phyloP scores from a whole-genome alignment of 2,113 vertebrate species.

The Apeltes quadracus region DNA sequence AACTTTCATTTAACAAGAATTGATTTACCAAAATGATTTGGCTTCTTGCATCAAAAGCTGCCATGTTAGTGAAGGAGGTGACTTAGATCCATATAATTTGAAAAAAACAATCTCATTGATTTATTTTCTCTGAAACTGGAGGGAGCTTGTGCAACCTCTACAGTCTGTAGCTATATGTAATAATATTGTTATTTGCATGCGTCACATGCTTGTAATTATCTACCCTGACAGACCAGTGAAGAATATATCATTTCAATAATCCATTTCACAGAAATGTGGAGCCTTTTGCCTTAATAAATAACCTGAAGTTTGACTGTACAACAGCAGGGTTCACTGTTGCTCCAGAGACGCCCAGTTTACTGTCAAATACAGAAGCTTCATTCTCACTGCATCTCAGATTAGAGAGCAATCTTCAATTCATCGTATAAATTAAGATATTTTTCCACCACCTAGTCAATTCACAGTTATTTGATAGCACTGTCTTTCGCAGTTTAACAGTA shows the following conservation, averaged over 20 bases:
- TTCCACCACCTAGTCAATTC: neutral
- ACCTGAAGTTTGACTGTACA: constrained; percentile 19
- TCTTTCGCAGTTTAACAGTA: neutral
- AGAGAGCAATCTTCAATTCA: neutral
- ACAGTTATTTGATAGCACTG: neutral
- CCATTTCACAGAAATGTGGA: neutral
- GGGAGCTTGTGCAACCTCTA: neutral
- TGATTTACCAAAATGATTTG: neutral
- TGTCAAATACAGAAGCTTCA: constrained; percentile 21
- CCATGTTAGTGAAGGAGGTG: neutral
- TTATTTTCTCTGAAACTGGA: neutral
- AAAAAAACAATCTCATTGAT: neutral
- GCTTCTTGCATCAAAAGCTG: neutral
- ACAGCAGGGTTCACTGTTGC: constrained; percentile 72
- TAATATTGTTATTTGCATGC: neutral
- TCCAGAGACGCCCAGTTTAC: constrained; percentile 12
- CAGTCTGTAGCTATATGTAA: neutral
- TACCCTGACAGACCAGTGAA: neutral
- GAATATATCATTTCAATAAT: neutral
- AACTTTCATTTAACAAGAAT: neutral
- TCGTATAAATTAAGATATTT: neutral
- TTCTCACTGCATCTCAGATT: constrained; percentile 22
- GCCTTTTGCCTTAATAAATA: neutral
- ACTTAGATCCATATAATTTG: constrained; percentile 9
- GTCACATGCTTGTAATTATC: neutral